Conservation (phyloP, 2,888 invertebrate genomes). For the Cylindroiulus punctatus region DNA sequence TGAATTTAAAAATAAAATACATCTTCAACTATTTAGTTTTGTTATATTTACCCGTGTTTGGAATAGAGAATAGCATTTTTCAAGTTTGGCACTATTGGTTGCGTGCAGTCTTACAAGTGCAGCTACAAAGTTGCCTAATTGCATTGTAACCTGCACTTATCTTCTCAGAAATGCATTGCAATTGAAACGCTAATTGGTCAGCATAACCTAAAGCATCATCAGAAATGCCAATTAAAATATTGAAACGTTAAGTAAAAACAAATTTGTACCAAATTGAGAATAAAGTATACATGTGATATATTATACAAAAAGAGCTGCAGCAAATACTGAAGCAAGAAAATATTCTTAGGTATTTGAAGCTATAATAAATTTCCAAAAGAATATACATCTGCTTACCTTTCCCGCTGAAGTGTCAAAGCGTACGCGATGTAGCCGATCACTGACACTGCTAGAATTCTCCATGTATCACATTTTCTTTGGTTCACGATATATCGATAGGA, state of each 20-base stretch:
- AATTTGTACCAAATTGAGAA: too few relatives aligned
- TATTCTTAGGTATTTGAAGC: too few relatives aligned
- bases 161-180: background rate
- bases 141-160: background rate
- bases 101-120: background rate
- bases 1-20: constrained; percentile 23
- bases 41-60: background rate
- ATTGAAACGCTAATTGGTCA: background rate
- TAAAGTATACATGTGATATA: too few relatives aligned
- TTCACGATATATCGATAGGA: background rate
- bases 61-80: background rate
- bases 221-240: background rate
- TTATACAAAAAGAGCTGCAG: too few relatives aligned
- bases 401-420: background rate
- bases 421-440: background rate
- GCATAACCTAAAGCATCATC: background rate
- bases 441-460: background rate
- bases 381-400: background rate
- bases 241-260: background rate
- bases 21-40: background rate
- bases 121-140: background rate
- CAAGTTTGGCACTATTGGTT: constrained; percentile 4
- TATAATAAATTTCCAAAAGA: too few relatives aligned
- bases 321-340: too few relatives aligned
- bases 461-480: constrained; percentile 32